Conservation (phyloP, 2,113 vertebrate species). For the Cyprinodon variegatus region DNA sequence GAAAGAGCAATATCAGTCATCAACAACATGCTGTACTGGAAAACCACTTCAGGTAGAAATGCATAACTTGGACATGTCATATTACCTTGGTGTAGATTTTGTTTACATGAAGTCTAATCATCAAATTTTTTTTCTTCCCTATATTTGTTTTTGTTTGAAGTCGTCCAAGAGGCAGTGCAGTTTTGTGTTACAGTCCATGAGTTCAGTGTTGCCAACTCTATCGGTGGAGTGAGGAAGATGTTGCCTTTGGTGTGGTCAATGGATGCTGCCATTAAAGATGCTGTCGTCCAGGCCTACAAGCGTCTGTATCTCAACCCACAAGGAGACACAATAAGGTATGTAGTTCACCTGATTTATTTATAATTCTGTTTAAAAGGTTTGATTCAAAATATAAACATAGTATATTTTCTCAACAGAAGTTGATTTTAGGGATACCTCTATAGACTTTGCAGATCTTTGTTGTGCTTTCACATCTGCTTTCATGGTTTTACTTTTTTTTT, state of each 20-base stretch:
- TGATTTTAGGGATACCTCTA: too few species aligned
- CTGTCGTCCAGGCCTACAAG: constrained; percentile 91
- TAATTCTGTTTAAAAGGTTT: too few species aligned
- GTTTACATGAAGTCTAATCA: neutral
- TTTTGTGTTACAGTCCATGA: constrained; percentile 92
- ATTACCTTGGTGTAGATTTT: neutral
- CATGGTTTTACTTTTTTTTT: too few species aligned
- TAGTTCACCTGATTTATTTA: neutral
- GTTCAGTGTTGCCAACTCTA: constrained; percentile 89
- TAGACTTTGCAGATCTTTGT: too few species aligned
- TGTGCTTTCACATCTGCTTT: too few species aligned
- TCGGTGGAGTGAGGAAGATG: constrained; percentile 91
- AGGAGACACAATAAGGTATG: constrained; percentile 85
- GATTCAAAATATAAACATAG: too few species aligned
- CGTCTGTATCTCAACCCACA: constrained; percentile 87
- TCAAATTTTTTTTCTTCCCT: neutral
- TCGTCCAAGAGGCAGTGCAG: constrained; percentile 94
- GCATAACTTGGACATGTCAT: neutral
- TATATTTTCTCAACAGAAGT: too few species aligned
- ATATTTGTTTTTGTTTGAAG: constrained; percentile 64
- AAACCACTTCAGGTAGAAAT: constrained; percentile 85
- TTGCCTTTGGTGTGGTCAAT: constrained; percentile 94
- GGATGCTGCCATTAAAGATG: constrained; percentile 89
- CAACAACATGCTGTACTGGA: constrained; percentile 91
- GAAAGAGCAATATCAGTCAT: constrained; percentile 87